Evolutionary conservation across 2,797 vertebrate genomes (phyloP), one percentile per base, ranked within the genome.

Genomic region (Acipenser ruthenus): DNA sequence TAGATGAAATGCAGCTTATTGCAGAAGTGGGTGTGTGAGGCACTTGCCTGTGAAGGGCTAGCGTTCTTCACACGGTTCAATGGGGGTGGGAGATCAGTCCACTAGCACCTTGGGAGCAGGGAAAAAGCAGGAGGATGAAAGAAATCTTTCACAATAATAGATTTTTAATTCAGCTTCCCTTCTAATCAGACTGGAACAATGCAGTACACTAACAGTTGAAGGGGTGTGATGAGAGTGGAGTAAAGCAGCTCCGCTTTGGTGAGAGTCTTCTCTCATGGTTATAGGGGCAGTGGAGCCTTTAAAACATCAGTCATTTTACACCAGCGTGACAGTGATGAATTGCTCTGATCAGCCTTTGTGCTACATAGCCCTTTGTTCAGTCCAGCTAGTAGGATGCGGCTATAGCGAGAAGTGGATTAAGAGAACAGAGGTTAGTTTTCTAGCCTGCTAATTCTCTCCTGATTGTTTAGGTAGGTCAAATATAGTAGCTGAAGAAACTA

Each of bases 291-390:
- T 68, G 8, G 64, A 62, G n/a, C 47, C 15, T 62, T 68, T 71
- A 73, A 72, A 75, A 71, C 81, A 86, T 87, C 79, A 69, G 72
- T 87, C 83, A 81, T 79, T 71, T 82, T 75, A 61, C 84, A 73
- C 85, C 86, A 85, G 0, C 59, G 0, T 84, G 87, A 87, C 88
- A 83, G 73, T 88, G 88, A 91, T 87, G 85, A 88, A 91, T 91
- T 80, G 79, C 75, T 73, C 63, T 50, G 74, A 77, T 74, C 74
- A 76, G 62, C 75, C 74, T 74, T 67, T 49, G 47, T 63, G 67
- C 77, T 75, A 64, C 67, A 7, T 56, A 72, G 75, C 74, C 66
- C 48, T 71, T 62, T 82, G 73, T 74, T 77, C 52, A 62, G 66
- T 69, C 75, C 51, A 1, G 66, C 69, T 64, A 72, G 0, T 0